Percentiles rank a stretch among this genome's conserved stretches.
These are phyloP conservation scores for Helarctos malayanus DNA, from an alignment of 2,797 vertebrate genomes.

Conservation along the genomic window DNA sequence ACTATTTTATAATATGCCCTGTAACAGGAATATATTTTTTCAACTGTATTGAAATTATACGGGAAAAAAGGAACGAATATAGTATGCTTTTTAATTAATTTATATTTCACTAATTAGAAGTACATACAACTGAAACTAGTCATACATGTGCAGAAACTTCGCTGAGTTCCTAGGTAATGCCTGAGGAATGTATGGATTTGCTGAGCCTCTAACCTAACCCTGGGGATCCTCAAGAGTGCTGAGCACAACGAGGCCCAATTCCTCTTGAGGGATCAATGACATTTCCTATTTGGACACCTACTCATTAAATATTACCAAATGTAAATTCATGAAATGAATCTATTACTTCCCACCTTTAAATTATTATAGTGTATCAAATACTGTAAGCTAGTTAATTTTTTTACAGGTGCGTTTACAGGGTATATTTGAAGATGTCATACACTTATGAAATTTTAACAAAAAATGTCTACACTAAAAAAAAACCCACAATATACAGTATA, in stretches of 20 bases:
- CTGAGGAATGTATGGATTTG: background rate
- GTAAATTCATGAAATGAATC: background rate
- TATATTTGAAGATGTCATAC: background rate
- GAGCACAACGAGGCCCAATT: background rate
- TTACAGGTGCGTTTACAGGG: background rate
- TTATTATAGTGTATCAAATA: background rate
- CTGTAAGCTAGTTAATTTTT: background rate
- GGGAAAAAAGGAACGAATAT: slow-evolving; percentile 4
- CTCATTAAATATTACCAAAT: background rate
- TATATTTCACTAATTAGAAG: slow-evolving; percentile 11
- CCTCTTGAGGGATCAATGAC: background rate
- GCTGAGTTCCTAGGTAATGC: background rate
- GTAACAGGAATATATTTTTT: slow-evolving; percentile 18
- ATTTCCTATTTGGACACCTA: background rate
- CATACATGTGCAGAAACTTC: background rate
- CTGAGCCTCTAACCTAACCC: background rate
- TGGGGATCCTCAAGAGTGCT: background rate
- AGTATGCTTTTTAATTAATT: background rate
- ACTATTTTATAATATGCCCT: background rate
- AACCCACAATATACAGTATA: background rate
- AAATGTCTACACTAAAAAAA: background rate
- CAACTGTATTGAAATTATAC: background rate
- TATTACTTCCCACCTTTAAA: background rate
- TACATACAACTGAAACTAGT: background rate
- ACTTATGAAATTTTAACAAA: slow-evolving; percentile 20